These are phyloP conservation scores for Herpetotheres cachinnans DNA, from an alignment of 2,113 vertebrate species.

Conservation along the genomic window DNA sequence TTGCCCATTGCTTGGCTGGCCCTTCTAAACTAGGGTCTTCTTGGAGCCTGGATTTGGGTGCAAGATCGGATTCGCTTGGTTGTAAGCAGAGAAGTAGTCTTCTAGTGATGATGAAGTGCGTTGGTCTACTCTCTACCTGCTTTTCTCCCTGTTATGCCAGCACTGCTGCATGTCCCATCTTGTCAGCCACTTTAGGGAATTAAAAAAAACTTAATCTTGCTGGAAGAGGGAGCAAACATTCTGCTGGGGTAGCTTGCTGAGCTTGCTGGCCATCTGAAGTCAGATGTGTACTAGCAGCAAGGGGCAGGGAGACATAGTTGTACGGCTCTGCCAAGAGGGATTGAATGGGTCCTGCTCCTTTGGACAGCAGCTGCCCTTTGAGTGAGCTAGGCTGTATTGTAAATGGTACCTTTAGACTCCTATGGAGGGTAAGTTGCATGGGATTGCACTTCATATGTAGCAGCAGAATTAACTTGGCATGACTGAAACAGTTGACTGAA, in stretches of 20 bases:
- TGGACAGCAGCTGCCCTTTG: background rate
- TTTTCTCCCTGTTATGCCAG: background rate
- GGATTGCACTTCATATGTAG: background rate
- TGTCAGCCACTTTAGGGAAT: background rate
- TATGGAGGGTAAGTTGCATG: rapidly evolving
- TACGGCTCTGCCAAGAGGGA: background rate
- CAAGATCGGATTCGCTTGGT: background rate
- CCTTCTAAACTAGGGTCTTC: background rate
- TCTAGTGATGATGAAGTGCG: no score
- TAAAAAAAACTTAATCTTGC: background rate
- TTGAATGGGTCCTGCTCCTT: background rate
- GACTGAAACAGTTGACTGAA: background rate
- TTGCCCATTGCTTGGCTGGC: background rate
- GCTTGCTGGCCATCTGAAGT: background rate
- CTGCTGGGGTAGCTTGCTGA: background rate
- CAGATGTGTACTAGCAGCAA: background rate
- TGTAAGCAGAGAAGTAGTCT: background rate
- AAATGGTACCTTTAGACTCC: background rate
- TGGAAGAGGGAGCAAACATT: background rate
- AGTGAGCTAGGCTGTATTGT: background rate
- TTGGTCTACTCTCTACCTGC: background rate
- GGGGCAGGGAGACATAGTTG: background rate
- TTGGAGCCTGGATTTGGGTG: background rate
- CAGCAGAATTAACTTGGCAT: background rate
- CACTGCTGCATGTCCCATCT: background rate